Base-by-base conservation (phyloP, 2,888 invertebrate genomes). In the Teleiodes luculella region DNA sequence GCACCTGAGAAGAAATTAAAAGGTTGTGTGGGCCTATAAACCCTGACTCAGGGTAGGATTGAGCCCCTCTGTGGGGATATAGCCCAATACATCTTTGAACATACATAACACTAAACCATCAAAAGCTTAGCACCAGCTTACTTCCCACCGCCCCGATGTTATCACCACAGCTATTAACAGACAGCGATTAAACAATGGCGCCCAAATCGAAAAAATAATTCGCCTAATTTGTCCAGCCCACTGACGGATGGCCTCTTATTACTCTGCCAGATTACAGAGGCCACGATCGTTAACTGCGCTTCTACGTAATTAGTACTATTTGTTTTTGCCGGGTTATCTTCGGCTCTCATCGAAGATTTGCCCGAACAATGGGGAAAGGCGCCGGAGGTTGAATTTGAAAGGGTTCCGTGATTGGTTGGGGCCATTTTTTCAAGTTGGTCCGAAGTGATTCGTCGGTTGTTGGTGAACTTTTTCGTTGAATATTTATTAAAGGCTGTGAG, bases 171-270 rank as follows among this genome's bases (percentile, higher is more conserved):
- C 80, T 80, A 83, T 83, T 84, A 84, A 80, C 79, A 67, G 65
- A 67, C 72, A 71, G 76, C 74, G 80, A 86, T 87, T 83, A 86
- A 86, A 88, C 88, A 88, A 88, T 86, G 80, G 83, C 62, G 63
- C 58, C 63, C 66, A 82, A 87, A 86, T 86, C 83, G 82, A 88
- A 88, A 88, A 87, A 88, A 87, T 85, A 86, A 86, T 85, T 83
- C 75, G 76, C 70, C 69, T 81, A 83, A 86, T 87, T 86, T 83
- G 80, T 86, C 80, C 72, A 57, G 58, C 62, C 66, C 60, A 57
- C 68, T 75, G 81, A 81, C 64, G 75, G 80, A 81, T 78, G 78
- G 65, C 64, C 68, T 58, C 64, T 67, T 78, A 78, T 87, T 85
- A 79, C 82, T 89, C 86, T 71, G 70, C 74, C 74, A 78, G 83